Conservation (phyloP, 2,113 vertebrate species). For the Oxyruncus cristatus region DNA sequence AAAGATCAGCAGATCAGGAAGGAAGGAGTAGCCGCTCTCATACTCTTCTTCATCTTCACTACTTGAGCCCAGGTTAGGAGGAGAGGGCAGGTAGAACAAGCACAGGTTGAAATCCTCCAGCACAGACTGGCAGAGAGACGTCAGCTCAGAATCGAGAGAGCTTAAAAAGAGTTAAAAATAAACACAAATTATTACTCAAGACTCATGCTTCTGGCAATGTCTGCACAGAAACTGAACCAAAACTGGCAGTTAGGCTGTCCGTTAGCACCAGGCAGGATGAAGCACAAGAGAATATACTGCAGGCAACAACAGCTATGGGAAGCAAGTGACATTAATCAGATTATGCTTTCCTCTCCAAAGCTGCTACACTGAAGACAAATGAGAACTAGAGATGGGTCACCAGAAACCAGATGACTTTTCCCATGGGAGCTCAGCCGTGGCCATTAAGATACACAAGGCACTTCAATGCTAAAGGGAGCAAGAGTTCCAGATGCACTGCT, state of each 20-base stretch:
- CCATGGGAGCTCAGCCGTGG: neutral
- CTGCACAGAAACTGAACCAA: neutral
- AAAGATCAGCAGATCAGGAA: slow-evolving; percentile 91
- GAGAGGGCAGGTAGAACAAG: slow-evolving; percentile 90
- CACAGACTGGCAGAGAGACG: slow-evolving; percentile 92
- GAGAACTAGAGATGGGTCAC: neutral
- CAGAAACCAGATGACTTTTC: neutral
- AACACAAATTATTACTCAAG: neutral
- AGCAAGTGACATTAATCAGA: neutral
- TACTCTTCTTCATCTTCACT: slow-evolving; percentile 90
- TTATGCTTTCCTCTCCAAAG: neutral
- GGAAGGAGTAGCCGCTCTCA: slow-evolving; percentile 83
- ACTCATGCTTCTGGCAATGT: neutral
- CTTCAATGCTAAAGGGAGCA: neutral
- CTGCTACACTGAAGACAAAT: neutral
- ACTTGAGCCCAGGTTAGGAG: slow-evolving; percentile 72
- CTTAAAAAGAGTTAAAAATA: slow-evolving; percentile 48
- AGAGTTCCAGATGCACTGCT: neutral
- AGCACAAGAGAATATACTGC: neutral
- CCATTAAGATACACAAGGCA: neutral
- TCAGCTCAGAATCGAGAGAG: slow-evolving; percentile 89
- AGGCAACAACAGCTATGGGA: neutral
- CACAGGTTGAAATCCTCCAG: slow-evolving; percentile 98
- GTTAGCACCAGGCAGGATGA: neutral
- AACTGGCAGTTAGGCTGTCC: neutral